Evolutionary conservation across 2,113 vertebrate genomes (phyloP), one percentile per base, ranked within the genome.

Genomic region (Opisthocomus hoazin): DNA sequence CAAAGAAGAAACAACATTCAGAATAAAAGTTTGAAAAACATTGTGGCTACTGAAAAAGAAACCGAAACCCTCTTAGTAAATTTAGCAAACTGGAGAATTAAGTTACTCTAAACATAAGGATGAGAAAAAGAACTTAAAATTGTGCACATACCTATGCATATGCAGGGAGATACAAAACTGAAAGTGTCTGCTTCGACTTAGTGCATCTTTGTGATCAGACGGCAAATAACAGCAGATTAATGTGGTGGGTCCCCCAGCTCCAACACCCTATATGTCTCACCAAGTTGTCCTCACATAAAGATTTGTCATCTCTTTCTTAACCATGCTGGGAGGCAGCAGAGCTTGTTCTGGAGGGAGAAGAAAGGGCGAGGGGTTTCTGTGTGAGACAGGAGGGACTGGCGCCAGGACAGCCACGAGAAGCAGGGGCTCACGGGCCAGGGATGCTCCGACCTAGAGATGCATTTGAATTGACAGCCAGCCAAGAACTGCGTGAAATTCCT

Each of bases 31-130:
- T 94, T 87, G 57, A 68, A 75, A 93, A 86, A 66, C 27, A 43
- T 87, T 48, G 87, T 76, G 73, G 27, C 51, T 71, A 8, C 56
- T 64, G 54, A 84, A 94, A 96, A 93, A 66, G 84, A 95, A 96
- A 95, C 91, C 39, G 89, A 96, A 96, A 96, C 53, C 48, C 15
- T 75, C 51, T 46, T 54, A 20, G 45, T 74, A 87, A 69, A 69
- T 79, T 37, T 51, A 85, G 20, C 82, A 83, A 24, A 34, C 16
- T 23, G 64, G 53, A 76, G n/a, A 79, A 91, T 0, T 69, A 2
- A 79, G 37, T 84, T 84, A 43, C 24, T 70, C 23, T 53, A 76
- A 45, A 41, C 2, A 0, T 19, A 23, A 85, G 54, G 45, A 39
- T 2, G 5, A 84, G 53, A 37, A 65, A 53, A 41, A 63, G 8